Base-by-base conservation (phyloP, 2,113 vertebrate species). In the Aleadryas rufinucha region DNA sequence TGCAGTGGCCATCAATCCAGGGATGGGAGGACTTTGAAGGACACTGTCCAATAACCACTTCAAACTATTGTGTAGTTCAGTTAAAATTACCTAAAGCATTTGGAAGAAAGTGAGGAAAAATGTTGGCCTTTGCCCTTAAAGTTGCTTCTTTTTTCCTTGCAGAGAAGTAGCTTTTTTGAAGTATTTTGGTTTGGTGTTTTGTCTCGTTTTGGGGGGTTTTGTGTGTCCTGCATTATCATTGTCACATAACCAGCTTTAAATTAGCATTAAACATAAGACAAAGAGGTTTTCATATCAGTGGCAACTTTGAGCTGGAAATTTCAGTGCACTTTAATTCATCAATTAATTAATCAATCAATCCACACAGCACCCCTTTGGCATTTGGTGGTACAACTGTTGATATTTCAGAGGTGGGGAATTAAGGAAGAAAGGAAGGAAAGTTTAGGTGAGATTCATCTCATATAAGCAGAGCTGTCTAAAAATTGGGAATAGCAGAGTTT, bases 81-180 rank as follows among this genome's bases (percentile, higher is more conserved):
- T 88, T 77, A 74, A 90, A 95, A 91, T 80, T 53, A 61, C 20
- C 35, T 69, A 50, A 95, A 91, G 53, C 26, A 27, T 41, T 83
- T 85, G 50, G 39, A 52, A 76, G 50, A 61, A 93, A 79, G 65
- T 33, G 59, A 82, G 20, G 78, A 80, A 90, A 92, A 93, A 63
- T 44, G 30, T 39, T 85, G 54, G 16, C 44, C 50, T 93, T 90
- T 91, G 26, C 21, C 78, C 41, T 94, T 21, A 4, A 5, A 18
- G 33, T 76, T 89, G 18, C 9, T 91, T 72, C 24, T 75, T 78
- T 81, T 70, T 89, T 49, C 10, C 27, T 52, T 76, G 16, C 53
- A 75, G 37, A 56, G n/a, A 53, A 82, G 39, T 79, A 78, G 17
- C 1, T 75, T 87, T 93, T 65, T 50, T 53, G 7, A 78, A 42